These are phyloP conservation scores for Heterocephalus glaber DNA, from an alignment of 2,113 vertebrate species.

Conservation along the genomic window DNA sequence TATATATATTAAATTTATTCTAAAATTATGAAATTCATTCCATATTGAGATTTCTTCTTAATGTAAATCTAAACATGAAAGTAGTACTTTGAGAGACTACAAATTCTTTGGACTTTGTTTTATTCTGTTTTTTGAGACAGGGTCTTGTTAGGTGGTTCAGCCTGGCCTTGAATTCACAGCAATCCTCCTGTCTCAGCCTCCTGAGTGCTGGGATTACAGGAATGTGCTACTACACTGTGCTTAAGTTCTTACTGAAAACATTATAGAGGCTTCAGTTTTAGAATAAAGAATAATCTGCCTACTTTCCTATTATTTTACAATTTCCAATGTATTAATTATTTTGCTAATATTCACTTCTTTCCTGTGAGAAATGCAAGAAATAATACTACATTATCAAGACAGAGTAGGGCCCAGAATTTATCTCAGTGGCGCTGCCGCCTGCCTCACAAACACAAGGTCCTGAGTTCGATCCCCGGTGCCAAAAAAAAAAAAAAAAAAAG, in stretches of 20 bases:
- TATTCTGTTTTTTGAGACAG: background rate
- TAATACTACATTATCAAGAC: background rate
- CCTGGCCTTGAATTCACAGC: too few relatives aligned
- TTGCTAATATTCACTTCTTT: constrained; percentile 17
- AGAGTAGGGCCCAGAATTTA: too few relatives aligned
- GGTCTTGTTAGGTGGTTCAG: background rate
- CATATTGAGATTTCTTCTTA: constrained; percentile 12
- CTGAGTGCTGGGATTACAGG: too few relatives aligned
- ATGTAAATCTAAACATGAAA: constrained; percentile 43
- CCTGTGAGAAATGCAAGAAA: constrained; percentile 18
- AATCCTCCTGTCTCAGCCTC: too few relatives aligned
- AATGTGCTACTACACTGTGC: background rate
- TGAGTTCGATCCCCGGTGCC: too few relatives aligned
- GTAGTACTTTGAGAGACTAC: background rate
- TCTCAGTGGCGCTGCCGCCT: too few relatives aligned
- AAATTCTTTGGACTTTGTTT: background rate
- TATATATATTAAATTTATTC: constrained; percentile 14
- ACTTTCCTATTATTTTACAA: background rate
- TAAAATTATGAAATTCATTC: constrained; percentile 32
- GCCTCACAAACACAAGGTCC: too few relatives aligned
- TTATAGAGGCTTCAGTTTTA: background rate
- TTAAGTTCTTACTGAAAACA: constrained; percentile 39
- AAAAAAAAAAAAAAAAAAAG: too few relatives aligned
- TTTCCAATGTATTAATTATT: constrained; percentile 42
- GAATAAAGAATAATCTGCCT: background rate